Conservation (phyloP, 2,888 invertebrate genomes). For the Volucella inflata region DNA sequence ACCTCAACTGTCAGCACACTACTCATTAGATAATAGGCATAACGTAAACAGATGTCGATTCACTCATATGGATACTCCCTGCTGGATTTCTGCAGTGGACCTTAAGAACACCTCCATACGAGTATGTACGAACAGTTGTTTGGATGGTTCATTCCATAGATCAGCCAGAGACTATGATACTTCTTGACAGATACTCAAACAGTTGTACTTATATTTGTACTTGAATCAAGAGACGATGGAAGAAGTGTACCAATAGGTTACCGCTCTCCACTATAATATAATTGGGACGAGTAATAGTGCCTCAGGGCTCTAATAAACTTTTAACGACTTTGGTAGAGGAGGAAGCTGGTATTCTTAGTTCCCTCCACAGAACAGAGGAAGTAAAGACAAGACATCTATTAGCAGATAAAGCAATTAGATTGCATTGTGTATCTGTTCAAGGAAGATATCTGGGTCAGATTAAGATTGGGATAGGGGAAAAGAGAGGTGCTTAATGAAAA, state of each 20-base stretch:
- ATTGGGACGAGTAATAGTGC: slow-evolving; percentile 43
- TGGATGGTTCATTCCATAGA: neutral
- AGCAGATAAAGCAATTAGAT: slow-evolving; percentile 64
- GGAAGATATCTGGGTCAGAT: slow-evolving; percentile 69
- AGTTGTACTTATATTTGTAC: too few relatives aligned
- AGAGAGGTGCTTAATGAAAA: slow-evolving; percentile 63
- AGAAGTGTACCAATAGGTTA: slow-evolving; percentile 48
- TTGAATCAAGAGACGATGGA: neutral
- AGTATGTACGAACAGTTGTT: neutral
- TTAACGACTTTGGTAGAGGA: neutral
- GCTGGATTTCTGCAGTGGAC: neutral
- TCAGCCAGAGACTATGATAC: neutral
- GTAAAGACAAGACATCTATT: slow-evolving; percentile 62
- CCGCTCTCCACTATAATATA: slow-evolving; percentile 22
- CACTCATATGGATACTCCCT: too few relatives aligned
- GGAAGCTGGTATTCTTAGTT: neutral
- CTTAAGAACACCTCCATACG: neutral
- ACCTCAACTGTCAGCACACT: neutral
- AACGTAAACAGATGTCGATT: neutral
- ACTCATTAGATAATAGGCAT: slow-evolving; percentile 6
- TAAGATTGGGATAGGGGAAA: slow-evolving; percentile 63
- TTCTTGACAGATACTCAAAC: slow-evolving; percentile 9
- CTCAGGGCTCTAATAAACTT: slow-evolving; percentile 37
- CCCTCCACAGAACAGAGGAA: slow-evolving; percentile 8
- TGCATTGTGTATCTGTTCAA: slow-evolving; percentile 52